phyloP scores from a whole-genome alignment of 2,888 invertebrate genomes.

The Ormyrus pomaceus region DNA sequence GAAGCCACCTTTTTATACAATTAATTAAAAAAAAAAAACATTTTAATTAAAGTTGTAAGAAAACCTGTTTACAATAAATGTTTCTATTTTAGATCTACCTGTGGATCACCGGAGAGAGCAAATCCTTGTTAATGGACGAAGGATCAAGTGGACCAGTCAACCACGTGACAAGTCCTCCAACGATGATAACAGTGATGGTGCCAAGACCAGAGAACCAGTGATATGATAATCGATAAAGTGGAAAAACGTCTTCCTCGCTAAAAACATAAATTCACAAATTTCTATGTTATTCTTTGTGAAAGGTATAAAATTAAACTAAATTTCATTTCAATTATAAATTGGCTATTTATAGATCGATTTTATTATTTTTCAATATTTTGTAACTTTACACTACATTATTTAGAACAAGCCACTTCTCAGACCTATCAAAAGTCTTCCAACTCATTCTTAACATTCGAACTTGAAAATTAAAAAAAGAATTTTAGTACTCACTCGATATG shows the following conservation, averaged over 20 bases:
- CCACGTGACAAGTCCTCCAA: conserved; percentile 82
- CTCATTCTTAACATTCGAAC: not conserved
- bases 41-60: not conserved
- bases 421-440: no score
- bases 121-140: conserved; percentile 78
- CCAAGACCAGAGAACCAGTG: conserved; percentile 90
- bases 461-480: not conserved
- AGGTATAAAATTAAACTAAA: no score
- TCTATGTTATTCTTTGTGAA: no score
- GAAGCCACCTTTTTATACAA: conserved; percentile 63
- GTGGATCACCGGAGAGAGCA: conserved; percentile 80
- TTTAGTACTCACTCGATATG: conserved; percentile 53
- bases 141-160: conserved; percentile 78
- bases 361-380: no score
- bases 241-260: conserved; percentile 79
- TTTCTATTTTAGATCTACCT: conserved; percentile 69
- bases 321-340: no score
- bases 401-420: no score
- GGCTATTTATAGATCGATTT: no score
- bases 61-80: not conserved
- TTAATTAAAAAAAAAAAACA: conserved; percentile 12
- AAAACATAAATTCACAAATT: conserved; percentile 28
- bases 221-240: conserved; percentile 87
- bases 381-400: no score
- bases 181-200: conserved; percentile 80